Conservation (phyloP, 2,888 invertebrate genomes). For the Dasypogon diadema region DNA sequence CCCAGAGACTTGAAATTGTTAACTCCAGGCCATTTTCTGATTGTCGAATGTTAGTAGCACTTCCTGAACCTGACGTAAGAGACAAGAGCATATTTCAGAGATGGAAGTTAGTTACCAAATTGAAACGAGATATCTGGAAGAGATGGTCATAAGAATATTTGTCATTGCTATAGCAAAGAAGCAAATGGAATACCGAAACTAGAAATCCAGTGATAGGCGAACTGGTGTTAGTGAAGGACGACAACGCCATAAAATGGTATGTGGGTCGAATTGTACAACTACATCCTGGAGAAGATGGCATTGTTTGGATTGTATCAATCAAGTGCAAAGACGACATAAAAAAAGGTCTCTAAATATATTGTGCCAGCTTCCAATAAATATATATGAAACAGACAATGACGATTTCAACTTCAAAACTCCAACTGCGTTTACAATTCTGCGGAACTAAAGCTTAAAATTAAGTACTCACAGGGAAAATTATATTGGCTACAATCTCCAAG, state of each 20-base stretch:
- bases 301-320: not conserved
- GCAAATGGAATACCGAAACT: not conserved
- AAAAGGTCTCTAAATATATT: no score
- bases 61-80: not conserved
- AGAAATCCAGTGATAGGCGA: not conserved
- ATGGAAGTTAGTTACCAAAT: not conserved
- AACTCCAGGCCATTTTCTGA: slow-evolving; percentile 23
- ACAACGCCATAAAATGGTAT: not conserved
- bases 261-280: not conserved
- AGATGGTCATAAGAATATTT: not conserved
- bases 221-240: no score
- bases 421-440: not conserved
- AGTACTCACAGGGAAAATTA: not conserved
- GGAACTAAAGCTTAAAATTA: not conserved
- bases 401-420: not conserved
- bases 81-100: slow-evolving; percentile 49
- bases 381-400: no score
- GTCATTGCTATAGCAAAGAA: not conserved
- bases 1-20: slow-evolving; percentile 2
- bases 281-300: not conserved
- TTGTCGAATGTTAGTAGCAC: not conserved
- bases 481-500: not conserved
- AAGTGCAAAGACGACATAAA: no score
- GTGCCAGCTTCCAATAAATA: no score
- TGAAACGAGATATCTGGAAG: not conserved